phyloP scores from a whole-genome alignment of 2,888 invertebrate species.

The Orthosia incerta region DNA sequence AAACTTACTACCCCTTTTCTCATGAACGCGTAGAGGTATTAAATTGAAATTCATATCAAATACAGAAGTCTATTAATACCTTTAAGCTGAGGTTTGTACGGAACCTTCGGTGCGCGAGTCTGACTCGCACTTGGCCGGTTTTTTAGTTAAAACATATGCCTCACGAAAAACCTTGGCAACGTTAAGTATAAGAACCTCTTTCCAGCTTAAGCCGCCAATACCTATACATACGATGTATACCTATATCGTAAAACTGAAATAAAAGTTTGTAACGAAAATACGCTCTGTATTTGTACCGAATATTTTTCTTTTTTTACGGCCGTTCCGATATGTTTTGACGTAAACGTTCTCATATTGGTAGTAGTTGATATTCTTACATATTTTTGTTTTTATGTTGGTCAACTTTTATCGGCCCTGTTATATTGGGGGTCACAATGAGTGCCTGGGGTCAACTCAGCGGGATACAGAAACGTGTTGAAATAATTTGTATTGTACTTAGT shows the following conservation, averaged over 20 bases:
- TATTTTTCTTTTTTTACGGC: conserved; percentile 52
- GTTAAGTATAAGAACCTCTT: background rate
- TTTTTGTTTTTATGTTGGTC: conserved; percentile 56
- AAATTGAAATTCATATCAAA: too few species aligned
- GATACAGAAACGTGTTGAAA: conserved; percentile 27
- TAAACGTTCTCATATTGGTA: conserved; percentile 25
- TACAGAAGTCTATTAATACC: too few species aligned
- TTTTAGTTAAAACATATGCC: too few species aligned
- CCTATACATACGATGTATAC: background rate
- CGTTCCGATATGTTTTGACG: conserved; percentile 47
- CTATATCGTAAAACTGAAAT: conserved; percentile 36
- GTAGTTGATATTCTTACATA: conserved; percentile 19
- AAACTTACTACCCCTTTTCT: too few species aligned
- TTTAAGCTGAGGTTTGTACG: too few species aligned
- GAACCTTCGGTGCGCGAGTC: too few species aligned
- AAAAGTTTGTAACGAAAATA: conserved; percentile 51
- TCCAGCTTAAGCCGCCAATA: background rate
- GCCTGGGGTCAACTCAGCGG: conserved; percentile 27
- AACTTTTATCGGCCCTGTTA: conserved; percentile 51
- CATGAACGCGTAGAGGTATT: too few species aligned
- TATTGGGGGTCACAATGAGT: conserved; percentile 35
- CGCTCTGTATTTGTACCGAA: conserved; percentile 48
- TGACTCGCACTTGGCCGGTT: too few species aligned
- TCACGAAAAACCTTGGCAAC: too few species aligned
- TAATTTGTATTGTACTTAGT: conserved; percentile 18